Evolutionary conservation across 2,797 vertebrate species (phyloP), one percentile per base, ranked within the genome.

Genomic region (Ptychadena robeensis): DNA sequence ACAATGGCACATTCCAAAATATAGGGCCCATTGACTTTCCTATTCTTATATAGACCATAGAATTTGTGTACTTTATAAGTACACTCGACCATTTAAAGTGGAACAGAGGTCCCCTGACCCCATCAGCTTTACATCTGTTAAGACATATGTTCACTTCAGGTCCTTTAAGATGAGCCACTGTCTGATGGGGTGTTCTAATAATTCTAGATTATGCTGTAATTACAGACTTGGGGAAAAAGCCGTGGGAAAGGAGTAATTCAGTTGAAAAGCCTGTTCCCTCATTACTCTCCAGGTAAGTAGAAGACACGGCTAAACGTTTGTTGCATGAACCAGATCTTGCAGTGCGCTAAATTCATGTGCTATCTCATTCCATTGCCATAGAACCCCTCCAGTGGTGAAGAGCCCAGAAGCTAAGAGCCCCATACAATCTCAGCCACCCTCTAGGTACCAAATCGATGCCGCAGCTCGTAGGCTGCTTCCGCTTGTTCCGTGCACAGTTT

Each of bases 231-330:
- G 87, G 96, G 90, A 98, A 97, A 93, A 99, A 98, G 91, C 97
- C 96, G 86, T 99, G 98, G 98, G 98, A 99, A 82, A 93, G 97
- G 89, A 97, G 97, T 90, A 98, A 98, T 92, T 99, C 97, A 37
- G 92, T 96, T 87, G 97, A 99, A 85, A 99, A 97, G 88, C 95
- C 97, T 2, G 91, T 93, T 84, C 87, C 94, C 87, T 96, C 97
- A 0, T 87, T 97, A 87, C 94, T 98, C 75, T 97, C 97, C 87
- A 98, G 97, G 98, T 98, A 86, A 96, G 93, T 87, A 63, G 34
- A 77, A 9, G 0, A 0, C 7, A 0, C 22, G 0, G 32, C 0
- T 22, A 68, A 82, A 83, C 0, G 0, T 67, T 53, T 35, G 65
- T 68, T 73, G 76, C 88, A 68, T 6, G 84, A 64, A 14, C 79